These are phyloP conservation scores for Sesia apiformis DNA, from an alignment of 2,888 invertebrate genomes.

Conservation along the genomic window DNA sequence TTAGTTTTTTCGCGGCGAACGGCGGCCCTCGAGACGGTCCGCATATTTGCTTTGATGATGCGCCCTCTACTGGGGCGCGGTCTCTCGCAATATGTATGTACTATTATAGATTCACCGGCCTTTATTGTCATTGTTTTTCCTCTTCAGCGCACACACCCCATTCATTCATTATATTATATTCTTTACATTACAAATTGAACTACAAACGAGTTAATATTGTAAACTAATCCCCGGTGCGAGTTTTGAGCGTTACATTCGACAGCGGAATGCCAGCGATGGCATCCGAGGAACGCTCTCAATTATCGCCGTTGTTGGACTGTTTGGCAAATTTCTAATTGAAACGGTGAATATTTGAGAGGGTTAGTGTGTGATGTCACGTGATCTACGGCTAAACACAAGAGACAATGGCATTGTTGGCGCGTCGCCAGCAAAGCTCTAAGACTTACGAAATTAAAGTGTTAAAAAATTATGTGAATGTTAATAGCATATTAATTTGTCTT, in stretches of 20 bases:
- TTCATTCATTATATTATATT: constrained; percentile 22
- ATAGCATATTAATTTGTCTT: no score
- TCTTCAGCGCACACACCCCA: constrained; percentile 5
- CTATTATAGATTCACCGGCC: not conserved
- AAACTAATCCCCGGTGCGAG: constrained; percentile 14
- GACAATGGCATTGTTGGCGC: constrained; percentile 30
- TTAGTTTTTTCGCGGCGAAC: constrained; percentile 64
- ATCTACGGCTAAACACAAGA: constrained; percentile 9
- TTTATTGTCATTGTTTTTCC: constrained; percentile 12
- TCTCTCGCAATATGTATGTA: not conserved
- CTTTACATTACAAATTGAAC: constrained; percentile 30
- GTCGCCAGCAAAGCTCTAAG: constrained; percentile 14
- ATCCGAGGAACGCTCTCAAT: constrained; percentile 39
- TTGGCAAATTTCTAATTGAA: constrained; percentile 49
- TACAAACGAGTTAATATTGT: constrained; percentile 27
- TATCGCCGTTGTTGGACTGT: constrained; percentile 37
- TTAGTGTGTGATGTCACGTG: constrained; percentile 27
- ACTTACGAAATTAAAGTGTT: no score
- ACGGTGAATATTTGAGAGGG: constrained; percentile 33
- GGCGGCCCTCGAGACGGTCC: constrained; percentile 22
- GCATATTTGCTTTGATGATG: constrained; percentile 16
- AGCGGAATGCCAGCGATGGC: constrained; percentile 27
- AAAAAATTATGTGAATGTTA: no score
- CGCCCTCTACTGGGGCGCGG: constrained; percentile 8
- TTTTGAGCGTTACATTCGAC: constrained; percentile 19